A percentile compares a stretch with the other conserved stretches of the same genome.
Conservation (phyloP, 2,797 vertebrate genomes). For the Numenius phaeopus region DNA sequence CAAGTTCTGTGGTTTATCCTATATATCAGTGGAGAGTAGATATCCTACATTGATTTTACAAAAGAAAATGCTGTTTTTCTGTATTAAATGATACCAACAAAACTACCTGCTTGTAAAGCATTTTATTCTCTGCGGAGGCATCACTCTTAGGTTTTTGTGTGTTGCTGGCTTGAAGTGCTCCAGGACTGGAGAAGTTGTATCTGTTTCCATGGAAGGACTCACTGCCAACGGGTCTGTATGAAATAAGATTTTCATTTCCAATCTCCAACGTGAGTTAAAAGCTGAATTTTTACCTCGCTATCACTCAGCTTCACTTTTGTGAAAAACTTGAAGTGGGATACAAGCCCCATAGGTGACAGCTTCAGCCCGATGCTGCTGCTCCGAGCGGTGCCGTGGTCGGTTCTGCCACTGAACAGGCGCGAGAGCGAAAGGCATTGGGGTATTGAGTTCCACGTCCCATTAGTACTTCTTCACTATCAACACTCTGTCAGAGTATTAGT, state of each 20-base stretch:
- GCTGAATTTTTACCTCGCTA: slow-evolving; percentile 68
- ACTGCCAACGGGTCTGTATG: neutral
- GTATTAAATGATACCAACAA: neutral
- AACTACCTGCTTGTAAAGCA: neutral
- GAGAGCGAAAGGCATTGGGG: slow-evolving; percentile 58
- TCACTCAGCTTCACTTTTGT: slow-evolving; percentile 70
- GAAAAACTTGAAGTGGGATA: slow-evolving; percentile 60
- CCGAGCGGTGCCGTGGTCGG: slow-evolving; percentile 14
- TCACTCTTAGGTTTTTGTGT: neutral
- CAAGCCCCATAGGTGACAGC: slow-evolving; percentile 70
- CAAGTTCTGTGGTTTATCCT: neutral
- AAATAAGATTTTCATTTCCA: slow-evolving; percentile 66
- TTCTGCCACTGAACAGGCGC: slow-evolving; percentile 59
- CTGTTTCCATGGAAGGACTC: neutral
- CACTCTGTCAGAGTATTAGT: slow-evolving; percentile 35
- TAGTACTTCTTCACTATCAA: slow-evolving; percentile 30
- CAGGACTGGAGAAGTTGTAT: neutral
- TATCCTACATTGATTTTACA: neutral
- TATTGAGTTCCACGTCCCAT: slow-evolving; percentile 48
- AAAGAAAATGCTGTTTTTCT: neutral
- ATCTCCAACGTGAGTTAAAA: slow-evolving; percentile 68
- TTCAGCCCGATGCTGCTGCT: slow-evolving; percentile 54
- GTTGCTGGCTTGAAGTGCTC: neutral
- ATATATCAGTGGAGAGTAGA: neutral
- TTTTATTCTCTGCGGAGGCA: neutral